Evolutionary conservation across 2,797 vertebrate species (phyloP), one percentile per base, ranked within the genome.

Genomic region (Naso thynnoides): DNA sequence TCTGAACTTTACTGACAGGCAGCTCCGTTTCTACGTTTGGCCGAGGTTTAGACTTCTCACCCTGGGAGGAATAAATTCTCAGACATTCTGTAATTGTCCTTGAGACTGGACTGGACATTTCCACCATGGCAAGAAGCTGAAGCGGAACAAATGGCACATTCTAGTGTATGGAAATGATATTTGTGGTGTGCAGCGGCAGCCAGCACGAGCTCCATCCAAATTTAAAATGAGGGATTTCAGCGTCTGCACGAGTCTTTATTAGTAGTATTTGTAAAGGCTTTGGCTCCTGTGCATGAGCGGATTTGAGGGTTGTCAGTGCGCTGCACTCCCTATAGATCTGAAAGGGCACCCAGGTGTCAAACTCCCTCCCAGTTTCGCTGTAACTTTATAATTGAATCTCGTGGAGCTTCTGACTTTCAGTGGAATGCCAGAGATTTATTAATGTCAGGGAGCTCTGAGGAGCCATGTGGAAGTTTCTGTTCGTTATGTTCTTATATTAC

Each of bases 21-120:
- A 60, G 79, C 71, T 85, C 71, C 64, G 50, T 69, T 90, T 84
- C 76, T 86, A 44, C 68, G n/a, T 68, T 86, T 91, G 88, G 86
- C 90, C 29, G 29, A 76, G 45, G 66, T 76, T 75, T 66, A 71
- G 57, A 75, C 85, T 83, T 91, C 86, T 90, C 91, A 86, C 91
- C 89, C 87, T 76, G 91, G 89, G 91, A 93, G 84, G 84, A 87
- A 91, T 91, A 85, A 91, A 92, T 86, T 89, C 83, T 91, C 89
- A 93, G 93, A 92, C 92, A 73, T 93, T 92, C 84, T 91, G 91
- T 93, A 92, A 93, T 92, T 92, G 90, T 93, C 91, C 91, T 91
- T 88, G 89, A 89, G 89, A 84, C 87, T 80, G 83, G 86, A 87
- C 82, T 84, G 87, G 89, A 91, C 91, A 86, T 90, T 93, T 94